Base-by-base conservation (phyloP, 2,888 invertebrate genomes). In the Isoperla grammatica region DNA sequence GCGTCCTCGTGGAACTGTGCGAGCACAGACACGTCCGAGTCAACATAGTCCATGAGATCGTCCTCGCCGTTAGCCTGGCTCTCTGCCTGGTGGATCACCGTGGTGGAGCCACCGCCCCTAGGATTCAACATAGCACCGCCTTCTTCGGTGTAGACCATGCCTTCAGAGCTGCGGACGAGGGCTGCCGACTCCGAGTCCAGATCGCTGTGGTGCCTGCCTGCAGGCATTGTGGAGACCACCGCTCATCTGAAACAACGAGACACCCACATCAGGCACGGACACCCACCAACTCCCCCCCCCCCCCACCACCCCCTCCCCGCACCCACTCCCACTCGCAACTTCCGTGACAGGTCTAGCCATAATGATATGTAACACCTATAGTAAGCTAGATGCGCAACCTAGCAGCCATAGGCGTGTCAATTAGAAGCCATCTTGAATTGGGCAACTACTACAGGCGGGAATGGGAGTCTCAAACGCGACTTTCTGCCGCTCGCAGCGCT, bases 1-100 rank as follows among this genome's bases (percentile, higher is more conserved):
- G 88, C 88, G 69, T 88, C 87, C 66, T 88, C 87, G 68, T 88
- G 88, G 72, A 88, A 88, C 72, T 87, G 87, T 50, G 87, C 85
- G 19, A 87, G 75, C 1, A 84, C 77, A 22, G 80, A 80, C 3
- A 79, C 78, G 65, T 84, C 84, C 17, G 72, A 67, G 63, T 70
- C 72, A 43, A 79, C 79, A 59, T 79, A 81, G 71, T 83, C 81
- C 45, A 82, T 74, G 46, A 82, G 75, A n/a, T 60, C 62, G 22
- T 56, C 56, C 43, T 56, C 60, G 39, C 55, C 60, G 22, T 56
- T 42, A 8, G 56, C 48, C 6, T 12, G 55, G 23, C 48, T 35
- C 3, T 29, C 56, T 4, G 43, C 42, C 20, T 56, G 40, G 42
- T 46, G 57, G 29, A 48, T 45, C n/a, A 50, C 49, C 12, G 56